Evolutionary conservation across 1,140 invertebrate genomes (phyloP).

Genomic region (Drosophila subobscura): DNA sequence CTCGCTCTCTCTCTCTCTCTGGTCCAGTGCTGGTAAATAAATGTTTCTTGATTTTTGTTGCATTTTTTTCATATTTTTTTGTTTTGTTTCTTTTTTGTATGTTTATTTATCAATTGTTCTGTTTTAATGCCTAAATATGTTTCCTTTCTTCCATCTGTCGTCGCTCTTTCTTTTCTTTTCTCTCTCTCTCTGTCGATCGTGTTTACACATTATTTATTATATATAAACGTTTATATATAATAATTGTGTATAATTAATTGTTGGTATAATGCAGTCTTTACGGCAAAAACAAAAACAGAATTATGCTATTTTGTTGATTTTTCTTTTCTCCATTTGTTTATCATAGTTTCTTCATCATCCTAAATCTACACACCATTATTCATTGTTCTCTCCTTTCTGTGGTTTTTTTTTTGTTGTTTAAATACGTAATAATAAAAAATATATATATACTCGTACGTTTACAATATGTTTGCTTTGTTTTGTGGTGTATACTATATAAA

Average conservation of each 20-base stretch:
- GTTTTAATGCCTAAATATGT: conserved; percentile 21
- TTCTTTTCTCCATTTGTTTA: conserved; percentile 56
- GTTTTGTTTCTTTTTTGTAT: conserved; percentile 1
- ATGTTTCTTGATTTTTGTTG: conserved; percentile 42
- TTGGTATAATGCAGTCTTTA: conserved; percentile 83
- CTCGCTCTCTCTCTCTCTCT: conserved; percentile 1
- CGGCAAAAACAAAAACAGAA: conserved; percentile 83
- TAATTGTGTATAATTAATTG: conserved; percentile 73
- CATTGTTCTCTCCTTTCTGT: conserved; percentile 19
- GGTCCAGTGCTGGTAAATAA: conserved; percentile 55
- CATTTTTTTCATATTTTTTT: conserved; percentile 22
- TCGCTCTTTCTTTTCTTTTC: conserved; percentile 29
- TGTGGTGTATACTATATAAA: conserved; percentile 65
- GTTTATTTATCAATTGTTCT: conserved; percentile 16
- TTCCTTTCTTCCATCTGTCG: conserved; percentile 27
- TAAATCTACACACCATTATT: conserved; percentile 24
- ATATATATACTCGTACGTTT: conserved; percentile 33
- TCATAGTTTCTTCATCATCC: conserved; percentile 32
- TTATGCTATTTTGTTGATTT: conserved; percentile 65
- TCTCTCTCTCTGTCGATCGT: conserved; percentile 34
- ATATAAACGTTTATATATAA: conserved; percentile 27
- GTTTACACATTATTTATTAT: conserved; percentile 49
- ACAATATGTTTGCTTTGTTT: conserved; percentile 6
- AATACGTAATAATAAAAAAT: conserved; percentile 79
- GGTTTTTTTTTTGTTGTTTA: conserved; percentile 23